phyloP scores from a whole-genome alignment of 2,113 vertebrate species.

The Ailurus styani region DNA sequence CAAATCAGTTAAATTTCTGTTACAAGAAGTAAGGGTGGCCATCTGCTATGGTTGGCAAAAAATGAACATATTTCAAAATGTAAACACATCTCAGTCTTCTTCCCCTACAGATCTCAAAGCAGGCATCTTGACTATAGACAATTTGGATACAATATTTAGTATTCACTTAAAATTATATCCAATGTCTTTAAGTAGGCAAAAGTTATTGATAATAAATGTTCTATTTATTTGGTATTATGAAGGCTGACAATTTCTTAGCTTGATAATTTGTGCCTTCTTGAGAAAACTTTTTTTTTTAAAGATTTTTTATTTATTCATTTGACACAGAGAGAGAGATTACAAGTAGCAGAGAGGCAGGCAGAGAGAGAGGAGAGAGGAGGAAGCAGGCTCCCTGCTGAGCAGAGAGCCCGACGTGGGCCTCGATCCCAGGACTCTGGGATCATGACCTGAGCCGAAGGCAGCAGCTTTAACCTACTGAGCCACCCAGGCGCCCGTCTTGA shows the following conservation, averaged over 20 bases:
- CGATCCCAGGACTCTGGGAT: no score
- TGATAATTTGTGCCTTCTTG: neutral
- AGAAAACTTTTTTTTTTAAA: no score
- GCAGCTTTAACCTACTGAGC: no score
- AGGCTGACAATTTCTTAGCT: neutral
- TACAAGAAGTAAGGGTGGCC: conserved; percentile 50
- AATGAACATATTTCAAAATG: conserved; percentile 58
- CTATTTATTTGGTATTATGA: neutral
- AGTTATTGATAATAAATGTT: neutral
- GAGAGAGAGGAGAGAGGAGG: no score
- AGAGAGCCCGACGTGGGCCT: no score
- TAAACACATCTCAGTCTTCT: neutral
- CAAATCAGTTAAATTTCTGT: conserved; percentile 64
- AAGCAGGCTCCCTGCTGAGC: no score
- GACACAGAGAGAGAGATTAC: no score
- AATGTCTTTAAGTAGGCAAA: neutral
- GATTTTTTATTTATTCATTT: no score
- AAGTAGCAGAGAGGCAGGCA: no score
- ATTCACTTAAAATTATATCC: neutral
- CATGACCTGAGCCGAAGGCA: no score
- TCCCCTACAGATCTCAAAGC: neutral
- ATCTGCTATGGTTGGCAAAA: conserved; percentile 65
- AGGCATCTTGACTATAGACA: neutral
- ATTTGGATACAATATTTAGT: neutral
- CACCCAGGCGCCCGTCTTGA: no score